Evolutionary conservation across 2,888 invertebrate species (phyloP).

Genomic region (Cheiracanthium punctorium): DNA sequence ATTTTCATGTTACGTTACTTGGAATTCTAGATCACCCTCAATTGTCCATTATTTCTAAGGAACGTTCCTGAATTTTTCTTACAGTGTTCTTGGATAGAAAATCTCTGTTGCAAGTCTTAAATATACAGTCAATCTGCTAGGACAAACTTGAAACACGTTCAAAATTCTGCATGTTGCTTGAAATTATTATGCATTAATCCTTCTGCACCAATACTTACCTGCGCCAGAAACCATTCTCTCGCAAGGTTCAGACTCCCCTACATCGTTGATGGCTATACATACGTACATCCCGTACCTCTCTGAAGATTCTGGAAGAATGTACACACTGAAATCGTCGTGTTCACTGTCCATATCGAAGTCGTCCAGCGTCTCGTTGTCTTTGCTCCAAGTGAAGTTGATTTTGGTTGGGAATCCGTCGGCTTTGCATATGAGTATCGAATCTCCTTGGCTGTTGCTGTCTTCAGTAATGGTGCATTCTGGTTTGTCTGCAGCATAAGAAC

Average conservation of each 20-base stretch:
- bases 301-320: constrained; percentile 25
- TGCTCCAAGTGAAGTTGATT: constrained; percentile 65
- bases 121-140: too few species aligned
- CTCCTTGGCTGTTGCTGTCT: constrained; percentile 25
- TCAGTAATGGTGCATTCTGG: constrained; percentile 49
- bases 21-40: too few species aligned
- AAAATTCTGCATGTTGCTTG: too few species aligned
- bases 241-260: constrained; percentile 60
- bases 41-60: too few species aligned
- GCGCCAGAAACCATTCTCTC: constrained; percentile 34
- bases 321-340: constrained; percentile 34
- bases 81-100: too few species aligned
- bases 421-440: constrained; percentile 33
- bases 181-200: too few species aligned
- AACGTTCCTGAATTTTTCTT: too few species aligned
- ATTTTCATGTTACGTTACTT: too few species aligned
- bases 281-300: constrained; percentile 49
- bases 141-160: too few species aligned
- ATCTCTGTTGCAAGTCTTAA: too few species aligned
- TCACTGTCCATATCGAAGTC: constrained; percentile 55
- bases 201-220: constrained; percentile 48
- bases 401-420: constrained; percentile 58
- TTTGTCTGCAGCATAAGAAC: constrained; percentile 25
- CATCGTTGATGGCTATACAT: constrained; percentile 59
- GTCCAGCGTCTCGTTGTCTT: constrained; percentile 65